phyloP scores from a whole-genome alignment of 2,888 invertebrate species.

The Leptarthrus brevirostris region DNA sequence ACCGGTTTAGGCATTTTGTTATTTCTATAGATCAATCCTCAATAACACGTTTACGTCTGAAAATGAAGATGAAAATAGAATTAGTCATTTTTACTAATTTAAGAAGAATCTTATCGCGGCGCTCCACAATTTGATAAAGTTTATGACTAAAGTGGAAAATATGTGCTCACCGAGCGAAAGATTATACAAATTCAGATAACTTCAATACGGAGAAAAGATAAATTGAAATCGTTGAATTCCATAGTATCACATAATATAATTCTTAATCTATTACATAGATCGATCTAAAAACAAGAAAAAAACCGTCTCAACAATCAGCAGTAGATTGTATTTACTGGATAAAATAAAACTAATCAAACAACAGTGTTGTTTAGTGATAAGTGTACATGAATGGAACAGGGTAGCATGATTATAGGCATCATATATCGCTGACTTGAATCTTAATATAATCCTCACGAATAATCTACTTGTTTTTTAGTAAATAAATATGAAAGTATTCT shows the following conservation, averaged over 20 bases:
- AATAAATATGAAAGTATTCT: too few relatives aligned
- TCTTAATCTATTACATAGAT: too few relatives aligned
- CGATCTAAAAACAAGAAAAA: too few relatives aligned
- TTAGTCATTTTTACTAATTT: background rate
- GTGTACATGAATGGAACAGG: too few relatives aligned
- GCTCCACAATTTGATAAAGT: background rate
- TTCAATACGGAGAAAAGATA: background rate
- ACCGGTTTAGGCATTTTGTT: conserved; percentile 45
- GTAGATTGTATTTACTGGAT: too few relatives aligned
- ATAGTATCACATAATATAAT: background rate
- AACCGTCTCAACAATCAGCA: too few relatives aligned
- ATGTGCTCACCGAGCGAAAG: background rate
- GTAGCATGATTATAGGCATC: too few relatives aligned
- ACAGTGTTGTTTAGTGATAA: too few relatives aligned
- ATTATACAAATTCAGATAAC: background rate
- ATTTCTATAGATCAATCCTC: conserved; percentile 3
- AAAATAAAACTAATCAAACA: too few relatives aligned
- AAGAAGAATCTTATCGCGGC: background rate
- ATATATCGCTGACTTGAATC: too few relatives aligned
- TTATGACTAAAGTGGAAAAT: background rate
- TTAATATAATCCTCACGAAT: too few relatives aligned
- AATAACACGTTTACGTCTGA: conserved; percentile 25
- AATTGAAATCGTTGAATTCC: background rate
- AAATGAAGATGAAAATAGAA: conserved; percentile 10
- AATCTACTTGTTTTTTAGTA: too few relatives aligned